Base-by-base conservation (phyloP, 2,888 invertebrate genomes). In the Scaptomyza polygonia region DNA sequence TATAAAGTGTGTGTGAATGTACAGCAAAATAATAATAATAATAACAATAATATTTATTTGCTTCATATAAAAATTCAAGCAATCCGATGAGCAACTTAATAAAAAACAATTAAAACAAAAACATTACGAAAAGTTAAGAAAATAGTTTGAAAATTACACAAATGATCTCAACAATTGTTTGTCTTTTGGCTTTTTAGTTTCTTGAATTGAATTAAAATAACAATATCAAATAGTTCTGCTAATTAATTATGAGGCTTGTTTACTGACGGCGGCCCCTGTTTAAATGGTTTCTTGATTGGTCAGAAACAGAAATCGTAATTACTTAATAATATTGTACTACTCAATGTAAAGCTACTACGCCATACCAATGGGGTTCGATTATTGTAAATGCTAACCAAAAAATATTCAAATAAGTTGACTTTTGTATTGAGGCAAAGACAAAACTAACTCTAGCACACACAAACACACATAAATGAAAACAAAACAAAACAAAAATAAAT, bases 121-220 rank as follows among this genome's bases (percentile, higher is more conserved):
- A 16, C 14, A 39, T 8, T 9, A 5, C 7, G 39, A 14, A 55
- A 39, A 51, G 11, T 34, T 43, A 44, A 30, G 30, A 52, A 39
- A 30, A 34, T 39, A 25, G 25, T 56, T 66, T 5, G 18, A 64
- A 74, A 45, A 55, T 55, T 11, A 68, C 48, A 54, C 70, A 62
- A 82, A 79, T 85, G 88, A 83, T 83, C 83, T 83, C 88, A 85
- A 85, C 57, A 73, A 65, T 77, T 73, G 53, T 70, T 79, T 79
- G 51, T 70, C 45, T 54, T 51, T 52, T 39, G 25, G 32, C 47
- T 52, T 69, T 52, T 42, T 42, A 40, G 39, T 43, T 44, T 44
- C n/a, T 47, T 30, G n/a, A 80, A 51, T 47, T 61, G 59, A 6
- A 30, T 53, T 14, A n/a, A n/a, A n/a, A n/a, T n/a, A n/a, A n/a